Conservation (phyloP, 2,797 vertebrate genomes). For the Apogon talboti region DNA sequence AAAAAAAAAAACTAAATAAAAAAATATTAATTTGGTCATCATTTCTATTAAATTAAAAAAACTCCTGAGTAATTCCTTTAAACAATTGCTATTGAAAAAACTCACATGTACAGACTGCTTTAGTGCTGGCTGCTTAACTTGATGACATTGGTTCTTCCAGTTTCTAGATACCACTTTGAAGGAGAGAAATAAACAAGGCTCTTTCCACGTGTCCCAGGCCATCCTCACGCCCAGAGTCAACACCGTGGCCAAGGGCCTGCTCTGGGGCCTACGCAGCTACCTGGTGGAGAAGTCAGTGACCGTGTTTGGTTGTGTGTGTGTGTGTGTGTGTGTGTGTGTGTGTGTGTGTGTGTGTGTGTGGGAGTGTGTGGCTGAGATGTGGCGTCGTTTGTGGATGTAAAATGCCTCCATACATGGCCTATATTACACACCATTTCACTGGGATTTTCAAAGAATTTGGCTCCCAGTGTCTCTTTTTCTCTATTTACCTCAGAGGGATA, state of each 20-base stretch:
- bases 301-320: too few species aligned
- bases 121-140: neutral
- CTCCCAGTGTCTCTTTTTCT: too few species aligned
- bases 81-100: too few species aligned
- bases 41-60: too few species aligned
- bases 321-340: too few species aligned
- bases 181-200: conserved; percentile 86
- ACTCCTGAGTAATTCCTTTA: too few species aligned
- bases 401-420: neutral
- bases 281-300: conserved; percentile 91
- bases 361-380: neutral
- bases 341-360: neutral
- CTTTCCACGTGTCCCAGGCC: conserved; percentile 97
- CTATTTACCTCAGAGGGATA: too few species aligned
- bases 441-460: neutral
- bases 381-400: conserved; percentile 1
- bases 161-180: conserved; percentile 93
- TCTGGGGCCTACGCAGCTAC: conserved; percentile 91
- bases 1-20: too few species aligned
- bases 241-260: conserved; percentile 90
- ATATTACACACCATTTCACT: neutral
- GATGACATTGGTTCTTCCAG: conserved; percentile 38
- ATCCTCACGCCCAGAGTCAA: conserved; percentile 93
- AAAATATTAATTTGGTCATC: too few species aligned
- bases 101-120: neutral